Evolutionary conservation across 2,113 vertebrate genomes (phyloP).

Genomic region (Cardinalis cardinalis): DNA sequence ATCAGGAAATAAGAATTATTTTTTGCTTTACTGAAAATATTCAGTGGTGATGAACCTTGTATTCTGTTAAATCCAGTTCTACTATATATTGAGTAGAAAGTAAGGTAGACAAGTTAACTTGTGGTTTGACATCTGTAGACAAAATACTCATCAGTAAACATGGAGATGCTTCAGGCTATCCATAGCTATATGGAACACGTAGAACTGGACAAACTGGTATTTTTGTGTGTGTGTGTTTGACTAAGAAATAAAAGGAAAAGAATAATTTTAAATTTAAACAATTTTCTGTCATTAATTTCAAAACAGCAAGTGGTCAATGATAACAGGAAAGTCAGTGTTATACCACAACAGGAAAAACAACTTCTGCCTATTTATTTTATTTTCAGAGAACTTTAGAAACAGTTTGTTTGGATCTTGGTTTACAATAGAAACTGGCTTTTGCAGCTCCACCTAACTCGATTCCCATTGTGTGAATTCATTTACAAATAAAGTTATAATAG

Average conservation of each 20-base stretch:
- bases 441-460: background rate
- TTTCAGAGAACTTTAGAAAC: background rate
- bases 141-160: background rate
- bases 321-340: background rate
- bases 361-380: background rate
- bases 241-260: background rate
- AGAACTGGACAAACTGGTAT: background rate
- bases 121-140: background rate
- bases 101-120: background rate
- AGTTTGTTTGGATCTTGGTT: background rate
- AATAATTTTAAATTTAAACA: background rate
- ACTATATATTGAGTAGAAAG: background rate
- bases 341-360: background rate
- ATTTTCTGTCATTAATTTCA: background rate
- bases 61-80: background rate
- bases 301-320: background rate
- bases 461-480: background rate
- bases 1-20: background rate
- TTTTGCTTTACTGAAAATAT: background rate
- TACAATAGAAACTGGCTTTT: background rate
- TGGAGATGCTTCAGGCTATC: background rate
- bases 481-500: background rate
- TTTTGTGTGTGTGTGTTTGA: background rate
- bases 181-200: background rate
- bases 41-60: background rate